These are phyloP conservation scores for Echinometra lucunter DNA, from an alignment of 53 echinoderm and acorn worm genomes.

Conservation along the genomic window DNA sequence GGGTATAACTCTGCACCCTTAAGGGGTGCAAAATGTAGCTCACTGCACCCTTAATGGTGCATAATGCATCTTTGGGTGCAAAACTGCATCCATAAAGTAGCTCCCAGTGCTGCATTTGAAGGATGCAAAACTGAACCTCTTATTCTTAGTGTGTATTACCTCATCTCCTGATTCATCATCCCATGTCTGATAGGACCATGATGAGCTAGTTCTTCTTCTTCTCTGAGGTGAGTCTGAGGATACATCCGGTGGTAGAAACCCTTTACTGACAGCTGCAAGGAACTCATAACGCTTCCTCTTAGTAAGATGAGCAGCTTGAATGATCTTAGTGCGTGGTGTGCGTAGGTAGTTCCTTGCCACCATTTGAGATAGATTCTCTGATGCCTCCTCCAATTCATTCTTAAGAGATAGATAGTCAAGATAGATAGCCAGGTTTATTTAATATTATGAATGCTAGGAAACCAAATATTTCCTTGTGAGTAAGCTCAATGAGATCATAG, in stretches of 20 bases:
- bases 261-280: conserved; percentile 95
- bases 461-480: not conserved
- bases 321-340: conserved; percentile 93
- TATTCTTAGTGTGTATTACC: too few species aligned
- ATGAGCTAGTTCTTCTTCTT: conserved; percentile 66
- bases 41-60: too few species aligned
- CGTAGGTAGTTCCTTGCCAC: conserved; percentile 95
- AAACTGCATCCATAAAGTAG: too few species aligned
- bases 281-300: conserved; percentile 94
- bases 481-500: not conserved
- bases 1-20: too few species aligned
- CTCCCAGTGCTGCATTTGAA: too few species aligned
- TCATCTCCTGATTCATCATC: conserved; percentile 89
- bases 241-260: conserved; percentile 93
- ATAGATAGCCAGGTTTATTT: too few species aligned
- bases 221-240: conserved; percentile 86
- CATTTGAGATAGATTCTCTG: conserved; percentile 95
- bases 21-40: too few species aligned
- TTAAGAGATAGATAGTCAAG: not conserved
- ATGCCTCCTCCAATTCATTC: conserved; percentile 95
- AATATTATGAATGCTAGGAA: too few species aligned
- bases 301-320: conserved; percentile 88
- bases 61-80: too few species aligned
- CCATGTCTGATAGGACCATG: conserved; percentile 80
- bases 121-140: too few species aligned